Conservation (phyloP, 2,797 vertebrate species). For the Paedocypris micromegethes region DNA sequence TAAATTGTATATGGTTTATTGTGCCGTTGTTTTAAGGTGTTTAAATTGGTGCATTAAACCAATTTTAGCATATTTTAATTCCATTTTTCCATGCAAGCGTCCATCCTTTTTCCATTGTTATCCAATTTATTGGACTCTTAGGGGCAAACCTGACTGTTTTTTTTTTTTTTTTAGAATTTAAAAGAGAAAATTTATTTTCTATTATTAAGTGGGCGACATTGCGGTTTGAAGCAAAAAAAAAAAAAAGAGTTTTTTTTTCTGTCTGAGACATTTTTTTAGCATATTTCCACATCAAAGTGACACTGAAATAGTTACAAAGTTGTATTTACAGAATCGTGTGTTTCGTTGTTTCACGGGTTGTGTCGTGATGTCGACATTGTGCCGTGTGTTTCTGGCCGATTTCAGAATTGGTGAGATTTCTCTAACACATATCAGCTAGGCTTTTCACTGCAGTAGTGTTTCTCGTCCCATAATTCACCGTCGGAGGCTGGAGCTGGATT, state of each 20-base stretch:
- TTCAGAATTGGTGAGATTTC: constrained; percentile 32
- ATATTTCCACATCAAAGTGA: constrained; percentile 32
- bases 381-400: constrained; percentile 20
- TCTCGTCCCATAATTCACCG: constrained; percentile 38
- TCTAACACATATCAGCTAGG: constrained; percentile 40
- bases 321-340: no score
- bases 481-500: constrained; percentile 45
- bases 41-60: constrained; percentile 63
- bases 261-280: constrained; percentile 46
- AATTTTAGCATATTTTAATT: constrained; percentile 51
- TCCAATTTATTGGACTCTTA: constrained; percentile 58
- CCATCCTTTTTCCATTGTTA: constrained; percentile 51
- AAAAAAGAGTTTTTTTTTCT: constrained; percentile 46
- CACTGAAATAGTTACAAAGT: constrained; percentile 26
- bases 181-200: constrained; percentile 70
- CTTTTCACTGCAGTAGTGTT: not conserved
- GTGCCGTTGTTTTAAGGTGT: constrained; percentile 57
- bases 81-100: constrained; percentile 33
- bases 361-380: no score
- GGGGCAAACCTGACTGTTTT: constrained; percentile 60
- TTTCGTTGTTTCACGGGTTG: no score
- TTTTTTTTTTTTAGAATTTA: constrained; percentile 64
- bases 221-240: constrained; percentile 49
- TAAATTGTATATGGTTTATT: constrained; percentile 65
- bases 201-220: constrained; percentile 59